Evolutionary conservation across 2,113 vertebrate genomes (phyloP), one percentile per base, ranked within the genome.

Genomic region (Bolborhynchus lineola): DNA sequence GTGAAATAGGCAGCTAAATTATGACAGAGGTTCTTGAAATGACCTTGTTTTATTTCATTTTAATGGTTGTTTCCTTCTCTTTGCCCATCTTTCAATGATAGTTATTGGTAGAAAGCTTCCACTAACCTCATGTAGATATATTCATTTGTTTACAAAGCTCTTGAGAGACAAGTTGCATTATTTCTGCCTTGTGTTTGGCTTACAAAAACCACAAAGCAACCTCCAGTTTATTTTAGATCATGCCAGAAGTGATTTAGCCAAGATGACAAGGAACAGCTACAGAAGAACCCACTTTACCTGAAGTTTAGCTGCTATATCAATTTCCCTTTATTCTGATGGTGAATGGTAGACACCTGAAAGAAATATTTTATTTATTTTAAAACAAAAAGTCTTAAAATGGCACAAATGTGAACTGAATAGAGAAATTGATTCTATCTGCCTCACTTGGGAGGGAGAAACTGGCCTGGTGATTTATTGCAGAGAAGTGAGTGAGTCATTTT

Each of bases 401-500:
- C 31, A 59, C 25, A 76, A 87, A 93, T 89, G 16, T 74, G 82
- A 92, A 50, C 50, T 96, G 26, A 68, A 92, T 33, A 91, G 31
- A 82, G 63, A 92, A 95, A 90, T 86, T 2, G 89, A 96, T 93
- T 90, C 71, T 52, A 28, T 42, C 37, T 88, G 10, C 11, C 13
- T 81, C 53, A 79, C 77, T 67, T 83, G 69, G 23, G 44, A 90
- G 49, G 63, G 53, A 75, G 62, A 90, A 88, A 77, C 74, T 95
- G 35, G 72, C 95, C 42, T 64, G 80, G 82, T 93, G 55, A 88
- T 92, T 44, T 29, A 90, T 89, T 98, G 95, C 93, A 80, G 50
- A 24, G 55, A 91, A 96, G 91, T 82, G 68, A 94, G 74, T 83
- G 79, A 95, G 67, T 95, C 85, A 93, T 94, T 97, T 96, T 94